Evolutionary conservation across 2,797 vertebrate genomes (phyloP), one percentile per base, ranked within the genome.

Genomic region (Luscinia luscinia): DNA sequence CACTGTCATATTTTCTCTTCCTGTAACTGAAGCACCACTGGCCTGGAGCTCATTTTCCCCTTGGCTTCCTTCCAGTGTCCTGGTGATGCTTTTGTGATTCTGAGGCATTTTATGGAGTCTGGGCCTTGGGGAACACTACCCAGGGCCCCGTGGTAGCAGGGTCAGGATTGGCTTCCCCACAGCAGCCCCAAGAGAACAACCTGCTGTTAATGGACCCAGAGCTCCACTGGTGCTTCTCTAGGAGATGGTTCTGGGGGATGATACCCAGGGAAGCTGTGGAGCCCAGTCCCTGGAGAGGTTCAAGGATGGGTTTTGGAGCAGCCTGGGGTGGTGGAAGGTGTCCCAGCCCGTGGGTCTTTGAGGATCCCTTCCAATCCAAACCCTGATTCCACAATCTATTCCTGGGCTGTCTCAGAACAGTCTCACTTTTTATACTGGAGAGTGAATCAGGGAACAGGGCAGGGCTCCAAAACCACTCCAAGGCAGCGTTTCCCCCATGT

Each of bases 1-100:
- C 34, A 9, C 96, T 80, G 87, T 95, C 93, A 70, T 22, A 34
- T 79, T 91, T 90, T 75, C 61, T 63, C 55, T 90, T 86, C 77
- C 75, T 12, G 2, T 73, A 91, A 92, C 77, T 28, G 46, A 86
- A 95, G 67, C 6, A 34, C 84, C 49, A 15, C 92, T 85, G 82
- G 67, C 87, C 92, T 64, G 59, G 89, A 94, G 91, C 84, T 90
- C 86, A 14, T 94, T 96, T 95, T 95, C 84, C 93, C 58, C 90
- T 54, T 94, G 95, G 91, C 88, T n/a, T 54, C 74, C 62, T 88
- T 87, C 92, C 95, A 94, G 76, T 89, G 95, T 67, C 84, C 87
- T 87, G 69, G 38, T 84, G 81, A 54, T 70, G 49, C 57, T 90
- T 96, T 54, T 73, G 59, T 82, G 17, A 85, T 87, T 74, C 72